Conservation (phyloP, 2,888 invertebrate species). For the Drosophila hamatofila region DNA sequence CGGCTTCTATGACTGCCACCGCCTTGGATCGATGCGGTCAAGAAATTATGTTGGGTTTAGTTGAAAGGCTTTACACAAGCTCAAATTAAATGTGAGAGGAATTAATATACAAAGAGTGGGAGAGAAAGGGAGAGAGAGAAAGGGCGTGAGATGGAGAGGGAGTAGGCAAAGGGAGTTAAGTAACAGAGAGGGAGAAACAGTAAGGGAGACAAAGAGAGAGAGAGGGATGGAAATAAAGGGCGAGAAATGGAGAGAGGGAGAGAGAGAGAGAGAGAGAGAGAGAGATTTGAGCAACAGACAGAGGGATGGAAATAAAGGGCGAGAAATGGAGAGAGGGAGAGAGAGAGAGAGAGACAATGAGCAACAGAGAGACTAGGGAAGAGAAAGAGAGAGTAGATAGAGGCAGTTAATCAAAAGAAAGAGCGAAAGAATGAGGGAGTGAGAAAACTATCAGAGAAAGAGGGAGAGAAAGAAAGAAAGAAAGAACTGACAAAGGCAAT, state of each 20-base stretch:
- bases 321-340: not conserved
- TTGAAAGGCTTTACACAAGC: not conserved
- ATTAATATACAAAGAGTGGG: not conserved
- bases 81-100: too few species aligned
- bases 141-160: not conserved
- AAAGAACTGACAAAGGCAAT: not conserved
- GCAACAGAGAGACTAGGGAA: too few species aligned
- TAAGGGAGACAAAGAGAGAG: not conserved
- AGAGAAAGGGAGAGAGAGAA: not conserved
- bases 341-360: too few species aligned
- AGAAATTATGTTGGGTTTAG: slow-evolving; percentile 50
- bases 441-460: not conserved
- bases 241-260: not conserved
- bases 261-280: not conserved
- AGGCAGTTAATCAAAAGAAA: too few species aligned
- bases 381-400: too few species aligned
- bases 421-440: too few species aligned
- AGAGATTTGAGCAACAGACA: not conserved
- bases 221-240: not conserved
- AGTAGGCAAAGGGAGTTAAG: not conserved
- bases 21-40: slow-evolving; percentile 17
- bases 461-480: not conserved
- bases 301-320: not conserved
- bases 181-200: not conserved
- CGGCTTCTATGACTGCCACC: slow-evolving; percentile 7